A percentile compares a stretch with the other conserved stretches of the same genome.
Evolutionary conservation across 2,797 vertebrate species (phyloP).

Genomic region (Tolypeutes matacus): DNA sequence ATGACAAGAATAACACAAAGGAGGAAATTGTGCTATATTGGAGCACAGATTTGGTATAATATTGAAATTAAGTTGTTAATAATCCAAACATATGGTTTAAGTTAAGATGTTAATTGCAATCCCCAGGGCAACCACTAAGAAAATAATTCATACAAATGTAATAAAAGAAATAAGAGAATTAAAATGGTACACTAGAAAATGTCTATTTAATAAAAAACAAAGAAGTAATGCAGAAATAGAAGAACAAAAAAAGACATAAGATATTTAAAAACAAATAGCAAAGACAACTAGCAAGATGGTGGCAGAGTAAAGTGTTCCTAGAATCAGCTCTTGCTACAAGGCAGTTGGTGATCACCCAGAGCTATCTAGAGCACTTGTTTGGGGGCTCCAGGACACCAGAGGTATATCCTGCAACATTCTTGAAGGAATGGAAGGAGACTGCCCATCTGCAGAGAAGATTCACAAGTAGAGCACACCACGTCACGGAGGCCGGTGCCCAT

Average conservation of each 20-base stretch:
- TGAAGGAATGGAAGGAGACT: too few relatives aligned
- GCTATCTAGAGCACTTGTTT: too few relatives aligned
- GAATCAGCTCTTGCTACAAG: too few relatives aligned
- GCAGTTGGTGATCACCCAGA: too few relatives aligned
- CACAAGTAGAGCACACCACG: too few relatives aligned
- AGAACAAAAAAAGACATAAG: not conserved
- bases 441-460: too few relatives aligned
- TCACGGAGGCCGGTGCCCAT: too few relatives aligned
- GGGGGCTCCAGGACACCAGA: too few relatives aligned
- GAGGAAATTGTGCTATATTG: not conserved
- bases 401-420: too few relatives aligned
- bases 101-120: not conserved
- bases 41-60: not conserved
- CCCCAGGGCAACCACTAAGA: not conserved
- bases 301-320: too few relatives aligned
- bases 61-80: conserved; percentile 12
- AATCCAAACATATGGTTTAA: not conserved
- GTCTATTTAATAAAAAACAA: not conserved
- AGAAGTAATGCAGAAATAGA: not conserved
- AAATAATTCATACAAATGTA: not conserved
- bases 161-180: not conserved
- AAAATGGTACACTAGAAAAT: not conserved
- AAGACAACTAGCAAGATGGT: too few relatives aligned
- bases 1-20: not conserved
- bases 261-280: not conserved